Conservation (phyloP, 1,140 invertebrate species). For the Temnothorax longispinosus region DNA sequence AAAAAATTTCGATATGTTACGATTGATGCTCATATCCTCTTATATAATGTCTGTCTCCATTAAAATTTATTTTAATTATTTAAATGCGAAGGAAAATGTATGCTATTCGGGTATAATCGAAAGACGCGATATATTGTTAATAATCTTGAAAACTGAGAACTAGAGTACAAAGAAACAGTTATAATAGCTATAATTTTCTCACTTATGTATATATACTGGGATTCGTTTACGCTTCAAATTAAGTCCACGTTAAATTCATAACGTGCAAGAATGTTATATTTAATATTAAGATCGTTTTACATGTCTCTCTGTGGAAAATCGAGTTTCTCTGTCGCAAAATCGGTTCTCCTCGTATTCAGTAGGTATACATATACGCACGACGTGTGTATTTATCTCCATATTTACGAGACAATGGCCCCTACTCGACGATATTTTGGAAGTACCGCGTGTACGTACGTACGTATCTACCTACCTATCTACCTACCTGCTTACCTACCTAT, state of each 20-base stretch:
- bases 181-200: not conserved
- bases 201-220: not conserved
- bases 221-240: not conserved
- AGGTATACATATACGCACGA: not conserved
- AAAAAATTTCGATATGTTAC: not conserved
- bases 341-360: not conserved
- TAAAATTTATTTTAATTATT: not conserved
- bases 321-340: not conserved
- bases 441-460: not conserved
- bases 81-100: not conserved
- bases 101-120: not conserved
- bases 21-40: not conserved
- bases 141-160: not conserved
- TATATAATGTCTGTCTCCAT: not conserved
- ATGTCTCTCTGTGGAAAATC: not conserved
- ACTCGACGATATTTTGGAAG: not conserved
- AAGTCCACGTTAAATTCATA: not conserved
- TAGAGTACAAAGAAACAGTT: no score
- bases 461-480: not conserved
- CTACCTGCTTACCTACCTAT: not conserved
- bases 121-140: not conserved
- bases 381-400: not conserved
- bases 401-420: constrained; percentile 21
- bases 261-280: not conserved
- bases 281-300: not conserved